phyloP scores from a whole-genome alignment of 2,888 invertebrate species.

The Euproctis similis region DNA sequence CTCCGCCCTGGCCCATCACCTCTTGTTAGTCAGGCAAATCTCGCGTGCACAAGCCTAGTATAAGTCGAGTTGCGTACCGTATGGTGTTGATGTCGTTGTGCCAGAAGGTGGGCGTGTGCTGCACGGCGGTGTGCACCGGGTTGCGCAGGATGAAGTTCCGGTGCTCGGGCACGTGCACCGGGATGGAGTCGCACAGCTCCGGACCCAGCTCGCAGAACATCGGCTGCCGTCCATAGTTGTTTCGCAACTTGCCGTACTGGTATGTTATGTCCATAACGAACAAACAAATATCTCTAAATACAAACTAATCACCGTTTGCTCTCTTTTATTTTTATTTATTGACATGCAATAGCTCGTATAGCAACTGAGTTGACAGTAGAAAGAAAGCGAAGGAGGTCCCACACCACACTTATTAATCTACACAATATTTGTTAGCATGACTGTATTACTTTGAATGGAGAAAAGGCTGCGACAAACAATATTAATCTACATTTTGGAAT shows the following conservation, averaged over 20 bases:
- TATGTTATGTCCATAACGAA: conserved; percentile 52
- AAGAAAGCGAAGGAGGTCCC: no score
- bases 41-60: not conserved
- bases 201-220: conserved; percentile 62
- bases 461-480: no score
- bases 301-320: no score
- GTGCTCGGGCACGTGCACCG: conserved; percentile 41
- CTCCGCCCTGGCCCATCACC: conserved; percentile 61
- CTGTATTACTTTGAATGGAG: no score
- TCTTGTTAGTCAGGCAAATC: not conserved
- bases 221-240: conserved; percentile 64
- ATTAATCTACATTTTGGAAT: no score
- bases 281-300: no score
- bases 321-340: no score
- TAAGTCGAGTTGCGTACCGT: conserved; percentile 27
- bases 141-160: conserved; percentile 62
- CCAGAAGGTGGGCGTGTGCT: conserved; percentile 54
- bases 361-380: no score
- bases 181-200: conserved; percentile 47
- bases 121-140: conserved; percentile 67
- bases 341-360: no score
- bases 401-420: no score
- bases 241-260: conserved; percentile 53
- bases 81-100: conserved; percentile 75
- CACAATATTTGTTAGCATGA: no score